Percentiles rank a stretch among this genome's conserved stretches.
Conservation (phyloP, 2,888 invertebrate species). For the Brachypalpus laphriformis region DNA sequence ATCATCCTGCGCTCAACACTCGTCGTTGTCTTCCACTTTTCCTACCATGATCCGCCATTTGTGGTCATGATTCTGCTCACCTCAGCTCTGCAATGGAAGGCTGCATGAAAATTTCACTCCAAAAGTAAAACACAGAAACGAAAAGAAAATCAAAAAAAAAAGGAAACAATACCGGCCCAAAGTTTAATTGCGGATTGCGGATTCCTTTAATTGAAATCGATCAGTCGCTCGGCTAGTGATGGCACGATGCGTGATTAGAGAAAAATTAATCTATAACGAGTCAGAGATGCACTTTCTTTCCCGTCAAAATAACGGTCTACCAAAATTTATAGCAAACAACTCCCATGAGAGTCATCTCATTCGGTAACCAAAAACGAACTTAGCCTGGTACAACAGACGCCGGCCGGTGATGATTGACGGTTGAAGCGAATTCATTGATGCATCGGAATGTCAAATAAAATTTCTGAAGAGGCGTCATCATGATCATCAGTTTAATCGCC, state of each 20-base stretch:
- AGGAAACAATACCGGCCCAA: conserved; percentile 18
- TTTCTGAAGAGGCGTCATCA: conserved; percentile 43
- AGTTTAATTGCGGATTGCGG: background rate
- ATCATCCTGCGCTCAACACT: conserved; percentile 60
- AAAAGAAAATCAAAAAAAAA: background rate
- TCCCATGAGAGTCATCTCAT: conserved; percentile 20
- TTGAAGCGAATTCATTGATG: conserved; percentile 29
- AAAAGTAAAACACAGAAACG: conserved; percentile 4
- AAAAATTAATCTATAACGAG: background rate
- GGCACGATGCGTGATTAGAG: conserved; percentile 23
- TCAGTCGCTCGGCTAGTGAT: background rate
- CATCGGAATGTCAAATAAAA: conserved; percentile 39
- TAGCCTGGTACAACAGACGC: background rate
- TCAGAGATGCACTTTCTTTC: conserved; percentile 15
- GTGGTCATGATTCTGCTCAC: conserved; percentile 17
- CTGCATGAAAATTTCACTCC: conserved; percentile 36
- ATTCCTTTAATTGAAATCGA: conserved; percentile 31
- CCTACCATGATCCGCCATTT: conserved; percentile 18
- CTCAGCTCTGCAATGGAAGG: conserved; percentile 28
- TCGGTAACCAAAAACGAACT: background rate
- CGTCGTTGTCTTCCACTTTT: background rate
- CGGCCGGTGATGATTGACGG: conserved; percentile 10
- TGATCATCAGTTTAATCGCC: conserved; percentile 31
- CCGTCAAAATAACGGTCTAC: background rate
- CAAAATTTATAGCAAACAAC: background rate